These are phyloP conservation scores for Cacatua alba DNA, from an alignment of 2,113 vertebrate genomes.

Conservation along the genomic window DNA sequence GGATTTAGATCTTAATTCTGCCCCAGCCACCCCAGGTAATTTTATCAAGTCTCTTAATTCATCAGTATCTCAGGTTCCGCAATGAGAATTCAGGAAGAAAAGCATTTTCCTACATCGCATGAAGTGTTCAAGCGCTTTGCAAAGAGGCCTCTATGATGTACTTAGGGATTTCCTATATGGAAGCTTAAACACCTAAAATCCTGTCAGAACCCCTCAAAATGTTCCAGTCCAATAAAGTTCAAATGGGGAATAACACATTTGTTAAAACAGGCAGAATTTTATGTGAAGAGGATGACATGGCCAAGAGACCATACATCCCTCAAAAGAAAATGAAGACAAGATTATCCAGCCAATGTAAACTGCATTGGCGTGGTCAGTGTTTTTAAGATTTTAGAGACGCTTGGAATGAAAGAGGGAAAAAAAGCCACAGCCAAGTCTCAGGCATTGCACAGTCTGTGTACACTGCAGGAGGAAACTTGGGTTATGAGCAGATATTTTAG, in stretches of 20 bases:
- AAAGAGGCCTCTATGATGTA: constrained; percentile 7
- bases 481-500: constrained; percentile 72
- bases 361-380: constrained; percentile 7
- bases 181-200: constrained; percentile 29
- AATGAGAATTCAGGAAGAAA: neutral
- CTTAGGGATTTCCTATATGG: constrained; percentile 57
- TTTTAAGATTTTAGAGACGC: constrained; percentile 63
- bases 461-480: constrained; percentile 64
- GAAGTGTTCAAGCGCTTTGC: constrained; percentile 6
- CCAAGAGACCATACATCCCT: constrained; percentile 25
- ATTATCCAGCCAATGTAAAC: constrained; percentile 54
- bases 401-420: constrained; percentile 62
- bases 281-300: constrained; percentile 41
- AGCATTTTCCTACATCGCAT: constrained; percentile 1
- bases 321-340: constrained; percentile 46
- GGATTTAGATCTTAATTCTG: neutral
- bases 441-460: constrained; percentile 4
- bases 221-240: constrained; percentile 52
- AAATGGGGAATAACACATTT: constrained; percentile 56
- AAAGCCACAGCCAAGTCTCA: constrained; percentile 27
- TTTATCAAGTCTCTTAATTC: neutral
- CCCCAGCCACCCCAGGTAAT: neutral
- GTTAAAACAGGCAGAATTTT: constrained; percentile 25
- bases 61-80: neutral
- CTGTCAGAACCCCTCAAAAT: constrained; percentile 49